Conservation (phyloP, 2,888 invertebrate genomes). For the Rhamnusium bicolor region DNA sequence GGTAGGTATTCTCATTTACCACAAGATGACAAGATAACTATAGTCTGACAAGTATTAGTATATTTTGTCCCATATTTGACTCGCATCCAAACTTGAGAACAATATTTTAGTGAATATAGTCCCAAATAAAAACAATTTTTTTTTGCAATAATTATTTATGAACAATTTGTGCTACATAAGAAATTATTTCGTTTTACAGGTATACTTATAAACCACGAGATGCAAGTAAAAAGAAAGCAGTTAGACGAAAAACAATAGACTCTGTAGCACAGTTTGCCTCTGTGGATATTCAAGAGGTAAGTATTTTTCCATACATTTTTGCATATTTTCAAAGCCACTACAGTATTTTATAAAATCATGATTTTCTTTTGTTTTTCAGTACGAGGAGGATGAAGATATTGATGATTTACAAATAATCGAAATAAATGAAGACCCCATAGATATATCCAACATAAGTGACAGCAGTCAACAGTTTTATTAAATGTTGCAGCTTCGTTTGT, state of each 20-base stretch:
- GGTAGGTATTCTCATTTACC: too few species aligned
- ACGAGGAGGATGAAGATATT: not conserved
- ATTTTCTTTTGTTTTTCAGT: not conserved
- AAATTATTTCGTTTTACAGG: not conserved
- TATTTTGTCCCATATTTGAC: too few species aligned
- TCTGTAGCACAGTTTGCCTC: not conserved
- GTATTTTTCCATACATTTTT: not conserved
- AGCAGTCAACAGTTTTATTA: not conserved
- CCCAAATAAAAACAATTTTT: too few species aligned
- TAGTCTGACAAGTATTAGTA: too few species aligned
- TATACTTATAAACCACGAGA: not conserved
- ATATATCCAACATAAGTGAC: not conserved
- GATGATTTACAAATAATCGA: constrained; percentile 23
- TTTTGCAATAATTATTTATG: too few species aligned
- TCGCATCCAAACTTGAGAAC: too few species aligned
- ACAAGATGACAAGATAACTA: too few species aligned
- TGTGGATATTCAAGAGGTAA: not conserved
- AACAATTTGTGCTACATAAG: not conserved
- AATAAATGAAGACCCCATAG: not conserved
- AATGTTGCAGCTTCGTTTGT: not conserved
- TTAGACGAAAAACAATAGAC: constrained; percentile 18
- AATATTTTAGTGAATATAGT: too few species aligned
- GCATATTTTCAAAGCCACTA: too few species aligned
- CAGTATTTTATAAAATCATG: too few species aligned
- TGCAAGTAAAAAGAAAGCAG: not conserved